These are phyloP conservation scores for Monomorium pharaonis DNA, from an alignment of 1,140 invertebrate species.

Conservation along the genomic window DNA sequence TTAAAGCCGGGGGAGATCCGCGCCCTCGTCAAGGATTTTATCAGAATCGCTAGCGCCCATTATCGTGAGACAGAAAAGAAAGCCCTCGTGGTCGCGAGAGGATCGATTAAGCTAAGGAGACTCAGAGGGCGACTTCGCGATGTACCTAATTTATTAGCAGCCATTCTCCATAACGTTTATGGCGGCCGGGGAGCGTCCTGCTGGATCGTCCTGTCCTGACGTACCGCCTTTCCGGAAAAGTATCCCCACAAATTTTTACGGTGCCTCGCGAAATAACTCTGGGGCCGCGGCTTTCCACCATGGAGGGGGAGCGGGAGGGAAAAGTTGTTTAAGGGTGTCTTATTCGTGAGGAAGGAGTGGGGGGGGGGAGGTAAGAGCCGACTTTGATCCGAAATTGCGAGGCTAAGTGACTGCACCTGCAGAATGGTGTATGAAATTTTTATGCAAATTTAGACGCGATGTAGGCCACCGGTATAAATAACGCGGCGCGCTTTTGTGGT, in stretches of 20 bases:
- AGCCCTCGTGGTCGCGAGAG: constrained; percentile 15
- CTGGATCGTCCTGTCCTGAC: constrained; percentile 52
- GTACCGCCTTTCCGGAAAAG: constrained; percentile 54
- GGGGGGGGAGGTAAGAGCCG: constrained; percentile 11
- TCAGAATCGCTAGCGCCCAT: constrained; percentile 28
- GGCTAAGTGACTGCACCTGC: constrained; percentile 63
- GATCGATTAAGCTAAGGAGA: constrained; percentile 51
- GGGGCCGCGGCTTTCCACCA: constrained; percentile 24
- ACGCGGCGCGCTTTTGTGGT: constrained; percentile 40
- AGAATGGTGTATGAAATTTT: constrained; percentile 59
- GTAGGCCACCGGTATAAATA: constrained; percentile 54
- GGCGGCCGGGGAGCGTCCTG: constrained; percentile 36
- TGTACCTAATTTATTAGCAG: constrained; percentile 67
- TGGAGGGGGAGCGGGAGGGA: neutral
- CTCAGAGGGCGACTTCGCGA: constrained; percentile 19
- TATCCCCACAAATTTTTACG: constrained; percentile 70
- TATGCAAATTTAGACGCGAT: constrained; percentile 52
- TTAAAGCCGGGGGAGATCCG: constrained; percentile 5
- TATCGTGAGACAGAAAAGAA: constrained; percentile 42
- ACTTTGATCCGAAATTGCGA: constrained; percentile 63
- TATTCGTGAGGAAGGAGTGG: neutral
- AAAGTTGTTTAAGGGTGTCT: constrained; percentile 47
- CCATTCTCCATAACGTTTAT: constrained; percentile 66
- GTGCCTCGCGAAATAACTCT: constrained; percentile 58
- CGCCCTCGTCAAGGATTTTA: constrained; percentile 43